phyloP scores from a whole-genome alignment of 2,113 vertebrate species.

The Emydura subglobosa region DNA sequence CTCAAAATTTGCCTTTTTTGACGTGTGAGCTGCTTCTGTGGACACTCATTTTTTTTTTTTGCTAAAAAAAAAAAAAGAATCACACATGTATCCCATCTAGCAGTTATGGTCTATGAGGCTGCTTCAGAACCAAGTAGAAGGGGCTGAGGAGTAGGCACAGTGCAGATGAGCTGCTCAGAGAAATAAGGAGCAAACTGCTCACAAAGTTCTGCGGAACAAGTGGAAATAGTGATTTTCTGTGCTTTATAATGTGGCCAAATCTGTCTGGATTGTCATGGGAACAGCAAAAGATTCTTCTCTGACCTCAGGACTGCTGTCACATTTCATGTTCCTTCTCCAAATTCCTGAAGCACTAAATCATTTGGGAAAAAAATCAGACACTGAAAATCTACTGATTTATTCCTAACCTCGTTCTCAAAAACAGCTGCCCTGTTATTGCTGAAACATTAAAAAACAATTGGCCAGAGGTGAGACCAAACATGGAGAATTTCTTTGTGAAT shows the following conservation, averaged over 20 bases:
- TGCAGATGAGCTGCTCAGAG: not conserved
- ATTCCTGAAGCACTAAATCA: not conserved
- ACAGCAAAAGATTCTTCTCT: not conserved
- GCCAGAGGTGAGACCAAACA: slow-evolving; percentile 13
- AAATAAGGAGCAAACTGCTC: not conserved
- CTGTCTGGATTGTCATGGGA: not conserved
- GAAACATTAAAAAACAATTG: slow-evolving; percentile 14
- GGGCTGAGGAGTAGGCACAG: not conserved
- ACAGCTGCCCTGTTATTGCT: not conserved
- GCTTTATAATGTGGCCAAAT: not conserved
- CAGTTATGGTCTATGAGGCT: not conserved
- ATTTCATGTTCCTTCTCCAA: slow-evolving; percentile 15
- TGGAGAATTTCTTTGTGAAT: not conserved
- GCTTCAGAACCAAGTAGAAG: not conserved
- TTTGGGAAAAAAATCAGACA: not conserved
- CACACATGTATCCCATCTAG: not conserved
- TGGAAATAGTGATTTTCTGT: not conserved
- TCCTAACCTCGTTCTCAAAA: not conserved
- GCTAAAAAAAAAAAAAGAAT: not conserved
- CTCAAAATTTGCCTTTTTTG: not conserved
- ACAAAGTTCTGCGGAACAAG: not conserved
- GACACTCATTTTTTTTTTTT: not conserved
- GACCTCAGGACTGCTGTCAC: not conserved
- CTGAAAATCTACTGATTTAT: not conserved
- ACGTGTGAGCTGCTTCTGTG: not conserved